Base-by-base conservation (phyloP, 2,888 invertebrate species). In the Punctoribates punctum region DNA sequence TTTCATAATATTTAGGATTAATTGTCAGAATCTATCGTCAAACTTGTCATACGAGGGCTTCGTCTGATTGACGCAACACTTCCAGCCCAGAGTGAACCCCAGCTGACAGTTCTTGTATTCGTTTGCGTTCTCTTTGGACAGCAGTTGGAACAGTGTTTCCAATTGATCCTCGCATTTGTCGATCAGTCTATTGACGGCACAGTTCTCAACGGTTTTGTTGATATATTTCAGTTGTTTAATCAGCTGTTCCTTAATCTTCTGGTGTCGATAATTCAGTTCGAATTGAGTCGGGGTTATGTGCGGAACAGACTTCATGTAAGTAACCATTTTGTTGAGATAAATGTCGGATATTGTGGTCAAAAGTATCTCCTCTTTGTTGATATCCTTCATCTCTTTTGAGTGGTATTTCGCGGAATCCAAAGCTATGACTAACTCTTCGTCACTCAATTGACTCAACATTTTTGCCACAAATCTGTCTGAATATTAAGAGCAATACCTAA, bases 11-110 rank as follows among this genome's bases (percentile, higher is more conserved):
- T 4, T 48, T 2, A 6, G 2, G n/a, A 65, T n/a, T n/a, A 65
- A 65, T 65, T 34, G 34, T 65, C 34, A 70, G 34, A 70, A 70
- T 34, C 70, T 42, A 23, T 70, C 42, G 70, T 70, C 70, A 46
- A 70, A 38, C 17, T 42, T 46, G 5, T 46, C 42, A 23, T 23
- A 70, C 1, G 38, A 9, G 20, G 8, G n/a, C 1, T 70, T 70
- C 23, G 70, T 42, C 4, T 46, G 8, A 46, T 70, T 70, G n/a
- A 42, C 23, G 42, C 6, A 23, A 25, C 70, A 70, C 25, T 70
- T 70, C 70, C 70, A 70, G 38, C 70, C 70, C 8, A 70, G 38
- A 6, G 25, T 70, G 42, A 70, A 70, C 20, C 42, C 70, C 4
- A 42, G 1, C 13, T 70, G 70, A 70, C 70, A 70, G 8, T 46